Conservation (phyloP, 2,797 vertebrate genomes). For the Diglossa cyanea region DNA sequence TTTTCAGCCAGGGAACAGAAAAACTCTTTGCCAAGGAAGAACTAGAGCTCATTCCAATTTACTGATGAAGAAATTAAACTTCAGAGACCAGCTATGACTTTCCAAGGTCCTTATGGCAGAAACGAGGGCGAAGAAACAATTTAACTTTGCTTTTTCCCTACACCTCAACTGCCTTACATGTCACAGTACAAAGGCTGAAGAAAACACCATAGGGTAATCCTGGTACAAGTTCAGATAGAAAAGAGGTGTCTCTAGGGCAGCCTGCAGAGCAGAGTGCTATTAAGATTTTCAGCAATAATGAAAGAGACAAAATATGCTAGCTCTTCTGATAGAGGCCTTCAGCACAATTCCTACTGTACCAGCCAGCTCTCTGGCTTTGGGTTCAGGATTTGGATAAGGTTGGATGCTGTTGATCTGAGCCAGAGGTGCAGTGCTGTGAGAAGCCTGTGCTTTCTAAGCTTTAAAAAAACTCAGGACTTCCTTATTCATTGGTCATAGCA, state of each 20-base stretch:
- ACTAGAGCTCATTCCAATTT: conserved; percentile 40
- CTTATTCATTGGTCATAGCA: background rate
- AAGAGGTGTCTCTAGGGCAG: background rate
- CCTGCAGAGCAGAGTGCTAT: background rate
- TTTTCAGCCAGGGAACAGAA: conserved; percentile 54
- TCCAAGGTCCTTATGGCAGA: conserved; percentile 13
- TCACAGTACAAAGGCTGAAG: background rate
- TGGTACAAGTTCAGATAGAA: background rate
- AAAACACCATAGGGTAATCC: background rate
- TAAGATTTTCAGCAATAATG: background rate
- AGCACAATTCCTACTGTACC: background rate
- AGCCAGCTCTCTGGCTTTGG: background rate
- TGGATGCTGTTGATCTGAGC: background rate
- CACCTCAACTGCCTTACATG: background rate
- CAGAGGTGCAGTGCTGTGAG: background rate
- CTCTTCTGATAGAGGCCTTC: background rate
- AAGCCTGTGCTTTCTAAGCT: background rate
- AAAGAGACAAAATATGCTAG: background rate
- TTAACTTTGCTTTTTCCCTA: background rate
- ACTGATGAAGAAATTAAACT: conserved; percentile 48
- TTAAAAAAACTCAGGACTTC: background rate
- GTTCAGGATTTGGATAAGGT: background rate
- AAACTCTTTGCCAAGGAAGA: conserved; percentile 12
- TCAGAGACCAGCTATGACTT: conserved; percentile 45
- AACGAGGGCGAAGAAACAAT: conserved; percentile 3